Evolutionary conservation across 2,888 invertebrate species (phyloP).

Genomic region (Drosophila setosimentum): DNA sequence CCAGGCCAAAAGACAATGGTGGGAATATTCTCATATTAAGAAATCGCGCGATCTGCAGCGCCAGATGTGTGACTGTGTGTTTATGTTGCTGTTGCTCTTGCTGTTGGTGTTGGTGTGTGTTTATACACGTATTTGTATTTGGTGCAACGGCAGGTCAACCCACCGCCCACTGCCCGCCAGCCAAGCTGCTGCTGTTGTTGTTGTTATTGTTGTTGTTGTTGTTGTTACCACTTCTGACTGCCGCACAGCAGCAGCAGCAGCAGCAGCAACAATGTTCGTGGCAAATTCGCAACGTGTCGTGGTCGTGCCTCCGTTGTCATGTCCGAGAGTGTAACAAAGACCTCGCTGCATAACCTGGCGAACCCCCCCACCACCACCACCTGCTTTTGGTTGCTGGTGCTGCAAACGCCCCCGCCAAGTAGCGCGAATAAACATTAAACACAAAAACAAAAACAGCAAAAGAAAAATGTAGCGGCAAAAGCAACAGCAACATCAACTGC

Average conservation of each 20-base stretch:
- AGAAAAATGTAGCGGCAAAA: slow-evolving; percentile 54
- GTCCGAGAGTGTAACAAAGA: slow-evolving; percentile 80
- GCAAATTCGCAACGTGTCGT: slow-evolving; percentile 80
- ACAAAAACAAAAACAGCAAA: slow-evolving; percentile 31
- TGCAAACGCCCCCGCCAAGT: slow-evolving; percentile 66
- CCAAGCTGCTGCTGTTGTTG: slow-evolving; percentile 27
- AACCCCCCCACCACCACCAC: neutral
- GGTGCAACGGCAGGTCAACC: slow-evolving; percentile 79
- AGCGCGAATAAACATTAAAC: slow-evolving; percentile 74
- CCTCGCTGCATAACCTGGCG: slow-evolving; percentile 62
- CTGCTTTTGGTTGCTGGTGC: slow-evolving; percentile 16
- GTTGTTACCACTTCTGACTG: slow-evolving; percentile 34
- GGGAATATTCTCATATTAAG: slow-evolving; percentile 86
- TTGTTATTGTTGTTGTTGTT: slow-evolving; percentile 25
- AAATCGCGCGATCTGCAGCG: slow-evolving; percentile 84
- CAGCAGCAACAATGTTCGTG: slow-evolving; percentile 63
- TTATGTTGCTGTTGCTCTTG: slow-evolving; percentile 2
- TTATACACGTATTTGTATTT: slow-evolving; percentile 69
- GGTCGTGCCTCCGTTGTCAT: slow-evolving; percentile 78
- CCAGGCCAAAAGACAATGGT: slow-evolving; percentile 83
- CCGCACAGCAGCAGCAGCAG: slow-evolving; percentile 42
- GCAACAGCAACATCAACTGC: slow-evolving; percentile 23
- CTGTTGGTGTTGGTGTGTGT: slow-evolving; percentile 28
- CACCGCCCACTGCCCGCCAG: slow-evolving; percentile 63
- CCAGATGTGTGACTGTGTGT: slow-evolving; percentile 67